Evolutionary conservation across 2,113 vertebrate genomes (phyloP).

Genomic region (Gobius niger): DNA sequence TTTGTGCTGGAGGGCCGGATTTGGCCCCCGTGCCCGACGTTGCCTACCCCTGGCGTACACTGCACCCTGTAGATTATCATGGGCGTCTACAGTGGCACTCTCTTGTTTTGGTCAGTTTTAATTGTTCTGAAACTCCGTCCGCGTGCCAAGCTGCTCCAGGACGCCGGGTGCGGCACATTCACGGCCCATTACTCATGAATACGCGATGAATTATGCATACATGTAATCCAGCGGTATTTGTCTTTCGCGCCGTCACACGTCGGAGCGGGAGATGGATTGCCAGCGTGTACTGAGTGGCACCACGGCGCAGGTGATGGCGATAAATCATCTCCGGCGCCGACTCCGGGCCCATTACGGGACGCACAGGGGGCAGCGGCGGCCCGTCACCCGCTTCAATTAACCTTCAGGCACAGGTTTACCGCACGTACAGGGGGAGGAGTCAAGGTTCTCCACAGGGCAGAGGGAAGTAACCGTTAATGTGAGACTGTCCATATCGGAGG

Average conservation of each 20-base stretch:
- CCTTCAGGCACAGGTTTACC: background rate
- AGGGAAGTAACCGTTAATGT: no score
- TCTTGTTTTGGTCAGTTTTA: no score
- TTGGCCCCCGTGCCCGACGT: no score
- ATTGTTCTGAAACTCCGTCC: no score
- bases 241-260: background rate
- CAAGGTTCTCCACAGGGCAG: no score
- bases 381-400: background rate
- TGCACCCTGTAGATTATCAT: no score
- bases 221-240: background rate
- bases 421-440: no score
- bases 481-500: no score
- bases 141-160: background rate
- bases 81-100: no score
- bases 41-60: no score
- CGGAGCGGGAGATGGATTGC: background rate
- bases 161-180: background rate
- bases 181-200: background rate
- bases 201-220: conserved; percentile 1
- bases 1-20: no score
- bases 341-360: background rate
- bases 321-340: background rate
- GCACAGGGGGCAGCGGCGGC: background rate
- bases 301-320: background rate
- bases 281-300: background rate